These are phyloP conservation scores for Narcine bancroftii DNA, from an alignment of 2,113 vertebrate genomes.

Conservation along the genomic window DNA sequence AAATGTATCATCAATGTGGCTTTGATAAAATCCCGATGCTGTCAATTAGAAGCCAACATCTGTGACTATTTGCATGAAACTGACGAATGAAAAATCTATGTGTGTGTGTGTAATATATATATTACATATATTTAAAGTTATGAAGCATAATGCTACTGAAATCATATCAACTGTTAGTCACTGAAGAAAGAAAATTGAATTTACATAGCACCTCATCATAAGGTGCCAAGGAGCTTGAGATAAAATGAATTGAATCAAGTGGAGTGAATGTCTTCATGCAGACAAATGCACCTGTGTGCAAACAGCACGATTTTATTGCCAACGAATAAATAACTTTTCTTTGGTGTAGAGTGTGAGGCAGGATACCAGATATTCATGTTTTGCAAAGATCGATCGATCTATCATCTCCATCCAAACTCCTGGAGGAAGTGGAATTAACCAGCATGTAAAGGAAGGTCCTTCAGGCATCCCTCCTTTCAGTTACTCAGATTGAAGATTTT, in stretches of 20 bases:
- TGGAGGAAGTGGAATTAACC: neutral
- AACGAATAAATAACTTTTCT: neutral
- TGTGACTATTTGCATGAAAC: slow-evolving; percentile 16
- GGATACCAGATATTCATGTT: neutral
- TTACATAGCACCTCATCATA: neutral
- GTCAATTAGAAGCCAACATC: slow-evolving; percentile 32
- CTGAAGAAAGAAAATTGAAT: neutral
- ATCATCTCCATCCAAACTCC: neutral
- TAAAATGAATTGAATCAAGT: neutral
- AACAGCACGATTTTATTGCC: neutral
- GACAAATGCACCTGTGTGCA: neutral
- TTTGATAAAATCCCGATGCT: slow-evolving; percentile 2
- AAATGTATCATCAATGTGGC: neutral
- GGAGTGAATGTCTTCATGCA: neutral
- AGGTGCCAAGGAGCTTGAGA: neutral
- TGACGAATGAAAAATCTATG: slow-evolving; percentile 2
- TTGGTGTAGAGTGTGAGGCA: neutral
- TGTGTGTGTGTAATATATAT: neutral
- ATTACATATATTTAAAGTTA: neutral
- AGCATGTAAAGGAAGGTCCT: neutral
- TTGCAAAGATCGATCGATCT: neutral
- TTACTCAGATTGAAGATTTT: neutral
- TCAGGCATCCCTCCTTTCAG: neutral
- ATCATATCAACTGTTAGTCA: neutral
- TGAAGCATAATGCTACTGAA: neutral